phyloP scores from a whole-genome alignment of 2,113 vertebrate genomes.

The Arvicanthis niloticus region DNA sequence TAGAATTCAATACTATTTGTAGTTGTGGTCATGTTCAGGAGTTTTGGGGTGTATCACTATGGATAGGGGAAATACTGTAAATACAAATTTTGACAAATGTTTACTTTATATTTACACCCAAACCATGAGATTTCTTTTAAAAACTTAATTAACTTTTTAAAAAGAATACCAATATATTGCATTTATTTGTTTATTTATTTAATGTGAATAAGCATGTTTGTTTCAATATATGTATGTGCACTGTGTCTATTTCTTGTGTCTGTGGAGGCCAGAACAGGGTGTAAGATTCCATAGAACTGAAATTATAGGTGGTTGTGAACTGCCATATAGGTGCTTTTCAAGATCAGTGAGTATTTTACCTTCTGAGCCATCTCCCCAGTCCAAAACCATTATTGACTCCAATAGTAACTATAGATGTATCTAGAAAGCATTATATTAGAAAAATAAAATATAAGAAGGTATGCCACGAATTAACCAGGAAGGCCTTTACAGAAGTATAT shows the following conservation, averaged over 20 bases:
- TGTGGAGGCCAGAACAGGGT: neutral
- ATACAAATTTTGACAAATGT: conserved; percentile 36
- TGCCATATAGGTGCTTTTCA: neutral
- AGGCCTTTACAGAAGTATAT: neutral
- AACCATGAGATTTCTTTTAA: neutral
- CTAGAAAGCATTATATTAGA: neutral
- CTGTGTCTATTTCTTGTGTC: neutral
- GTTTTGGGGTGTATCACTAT: neutral
- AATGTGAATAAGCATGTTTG: neutral
- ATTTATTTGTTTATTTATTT: neutral
- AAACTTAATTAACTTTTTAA: neutral
- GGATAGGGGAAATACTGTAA: neutral
- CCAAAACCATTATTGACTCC: conserved; percentile 25
- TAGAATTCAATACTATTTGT: neutral
- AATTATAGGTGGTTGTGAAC: neutral
- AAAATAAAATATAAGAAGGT: conserved; percentile 57
- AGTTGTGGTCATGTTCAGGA: neutral
- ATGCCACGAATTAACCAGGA: neutral
- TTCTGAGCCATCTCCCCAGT: neutral
- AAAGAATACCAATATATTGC: neutral
- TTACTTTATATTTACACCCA: conserved; percentile 14
- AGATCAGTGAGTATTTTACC: neutral
- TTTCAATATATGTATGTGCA: neutral
- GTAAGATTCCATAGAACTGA: neutral
- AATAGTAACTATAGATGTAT: conserved; percentile 27